A percentile compares a stretch with the other conserved stretches of the same genome.
Conservation (phyloP, 2,113 vertebrate species). For the Piprites chloris region DNA sequence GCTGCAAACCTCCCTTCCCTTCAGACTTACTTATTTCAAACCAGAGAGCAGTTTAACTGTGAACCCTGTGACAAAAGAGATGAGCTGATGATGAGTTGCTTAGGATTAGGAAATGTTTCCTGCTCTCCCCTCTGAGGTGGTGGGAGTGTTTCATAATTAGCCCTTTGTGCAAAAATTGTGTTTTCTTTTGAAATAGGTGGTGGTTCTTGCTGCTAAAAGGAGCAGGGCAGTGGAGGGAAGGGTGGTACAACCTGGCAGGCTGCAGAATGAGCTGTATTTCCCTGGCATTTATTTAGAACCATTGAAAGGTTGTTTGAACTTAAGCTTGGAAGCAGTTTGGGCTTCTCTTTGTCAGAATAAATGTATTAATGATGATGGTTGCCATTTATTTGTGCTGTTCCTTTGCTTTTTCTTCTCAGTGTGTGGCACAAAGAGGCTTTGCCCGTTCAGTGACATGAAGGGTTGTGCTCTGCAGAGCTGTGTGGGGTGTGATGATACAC, state of each 20-base stretch:
- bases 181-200: not conserved
- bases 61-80: not conserved
- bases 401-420: not conserved
- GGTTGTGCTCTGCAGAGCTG: not conserved
- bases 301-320: not conserved
- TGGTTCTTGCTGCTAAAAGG: not conserved
- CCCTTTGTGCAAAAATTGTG: not conserved
- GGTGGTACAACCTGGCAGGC: not conserved
- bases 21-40: not conserved
- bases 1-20: not conserved
- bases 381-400: not conserved
- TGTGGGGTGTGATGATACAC: accelerated
- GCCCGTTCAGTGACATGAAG: accelerated
- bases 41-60: not conserved
- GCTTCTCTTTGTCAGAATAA: not conserved
- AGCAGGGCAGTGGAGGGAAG: not conserved
- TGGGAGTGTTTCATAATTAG: not conserved
- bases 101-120: not conserved
- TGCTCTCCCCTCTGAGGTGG: not conserved
- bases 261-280: not conserved
- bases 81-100: not conserved
- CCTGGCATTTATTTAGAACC: not conserved
- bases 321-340: not conserved
- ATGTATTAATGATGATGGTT: not conserved
- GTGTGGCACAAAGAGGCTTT: not conserved